These are phyloP conservation scores for Drosophila putrida DNA, from an alignment of 2,888 invertebrate genomes.

Conservation along the genomic window DNA sequence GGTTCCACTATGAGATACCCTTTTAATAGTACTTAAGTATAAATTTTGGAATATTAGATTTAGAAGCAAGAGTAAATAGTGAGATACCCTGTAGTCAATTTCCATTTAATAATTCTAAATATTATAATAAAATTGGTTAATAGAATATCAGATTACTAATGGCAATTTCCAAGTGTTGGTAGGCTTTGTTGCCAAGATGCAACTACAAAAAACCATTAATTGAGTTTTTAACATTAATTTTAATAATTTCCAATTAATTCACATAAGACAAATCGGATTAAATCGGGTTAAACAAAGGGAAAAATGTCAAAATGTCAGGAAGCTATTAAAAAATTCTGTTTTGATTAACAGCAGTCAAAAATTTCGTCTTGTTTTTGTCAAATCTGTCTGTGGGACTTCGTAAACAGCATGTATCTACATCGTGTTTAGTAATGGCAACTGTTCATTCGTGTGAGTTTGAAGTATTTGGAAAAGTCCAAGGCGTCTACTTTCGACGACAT, in stretches of 20 bases:
- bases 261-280: neutral
- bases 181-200: neutral
- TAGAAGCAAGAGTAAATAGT: neutral
- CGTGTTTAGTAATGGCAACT: conserved; percentile 31
- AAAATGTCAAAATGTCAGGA: neutral
- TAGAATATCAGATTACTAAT: too few species aligned
- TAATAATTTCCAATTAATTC: neutral
- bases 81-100: neutral
- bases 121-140: too few species aligned
- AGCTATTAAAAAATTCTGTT: neutral
- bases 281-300: too few species aligned
- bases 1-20: neutral
- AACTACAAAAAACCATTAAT: neutral
- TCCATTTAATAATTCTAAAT: too few species aligned
- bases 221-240: neutral
- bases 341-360: neutral
- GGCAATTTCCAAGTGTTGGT: too few species aligned
- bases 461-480: conserved; percentile 80
- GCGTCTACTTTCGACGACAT: conserved; percentile 85
- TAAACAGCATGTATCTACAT: neutral
- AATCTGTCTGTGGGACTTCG: neutral
- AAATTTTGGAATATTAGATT: neutral
- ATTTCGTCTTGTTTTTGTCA: conserved; percentile 6
- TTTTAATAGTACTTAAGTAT: too few species aligned
- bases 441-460: conserved; percentile 77